Conservation (phyloP, 2,797 vertebrate species). For the Myioborus melanocephalus region DNA sequence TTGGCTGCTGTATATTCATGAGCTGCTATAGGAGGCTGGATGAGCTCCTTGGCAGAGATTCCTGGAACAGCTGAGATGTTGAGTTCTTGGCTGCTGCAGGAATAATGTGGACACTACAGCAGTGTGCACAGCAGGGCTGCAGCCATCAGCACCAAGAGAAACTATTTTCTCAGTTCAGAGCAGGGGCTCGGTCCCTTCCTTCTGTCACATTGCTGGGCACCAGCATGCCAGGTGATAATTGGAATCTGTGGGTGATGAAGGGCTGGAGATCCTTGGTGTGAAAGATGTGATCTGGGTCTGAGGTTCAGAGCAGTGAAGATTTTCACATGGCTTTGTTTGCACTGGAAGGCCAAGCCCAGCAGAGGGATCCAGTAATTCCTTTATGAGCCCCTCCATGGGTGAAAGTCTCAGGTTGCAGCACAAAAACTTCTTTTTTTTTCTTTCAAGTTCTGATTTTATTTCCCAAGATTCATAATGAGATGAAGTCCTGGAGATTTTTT, state of each 20-base stretch:
- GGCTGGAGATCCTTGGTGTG: background rate
- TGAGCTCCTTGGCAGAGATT: slow-evolving; percentile 4
- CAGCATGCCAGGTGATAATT: background rate
- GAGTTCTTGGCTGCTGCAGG: slow-evolving; percentile 23
- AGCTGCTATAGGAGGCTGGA: background rate
- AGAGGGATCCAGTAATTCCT: background rate
- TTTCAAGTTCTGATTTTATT: background rate
- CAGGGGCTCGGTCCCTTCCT: background rate
- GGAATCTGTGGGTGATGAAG: background rate
- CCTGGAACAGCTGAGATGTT: slow-evolving; percentile 25
- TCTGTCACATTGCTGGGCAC: background rate
- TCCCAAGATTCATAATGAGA: background rate
- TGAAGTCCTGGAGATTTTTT: background rate
- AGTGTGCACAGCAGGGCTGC: slow-evolving; percentile 6
- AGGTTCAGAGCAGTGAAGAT: background rate
- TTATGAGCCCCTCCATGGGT: background rate
- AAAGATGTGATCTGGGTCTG: background rate
- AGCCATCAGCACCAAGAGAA: background rate
- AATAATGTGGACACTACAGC: background rate
- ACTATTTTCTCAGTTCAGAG: background rate
- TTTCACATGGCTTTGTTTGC: background rate
- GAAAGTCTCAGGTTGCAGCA: fast-evolving
- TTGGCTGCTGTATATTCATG: slow-evolving; percentile 41
- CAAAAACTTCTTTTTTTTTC: background rate
- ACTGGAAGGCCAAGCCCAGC: background rate